Conservation (phyloP, 1,140 invertebrate species). For the Heliothis subflexa region DNA sequence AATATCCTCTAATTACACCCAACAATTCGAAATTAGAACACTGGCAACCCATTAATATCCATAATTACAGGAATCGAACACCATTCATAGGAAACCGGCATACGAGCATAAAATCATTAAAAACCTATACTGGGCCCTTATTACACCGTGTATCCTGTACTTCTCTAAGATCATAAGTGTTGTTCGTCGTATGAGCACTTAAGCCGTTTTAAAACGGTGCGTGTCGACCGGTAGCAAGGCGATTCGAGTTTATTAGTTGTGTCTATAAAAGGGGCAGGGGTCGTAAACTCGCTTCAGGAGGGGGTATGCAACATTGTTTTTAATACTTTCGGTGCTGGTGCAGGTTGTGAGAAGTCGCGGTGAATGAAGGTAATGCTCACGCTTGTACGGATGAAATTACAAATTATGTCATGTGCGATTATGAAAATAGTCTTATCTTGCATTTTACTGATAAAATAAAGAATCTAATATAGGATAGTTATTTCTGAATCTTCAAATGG, state of each 20-base stretch:
- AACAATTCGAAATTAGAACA: constrained; percentile 10
- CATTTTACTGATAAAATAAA: too few relatives aligned
- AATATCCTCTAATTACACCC: background rate
- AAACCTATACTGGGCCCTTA: constrained; percentile 26
- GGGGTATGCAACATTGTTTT: constrained; percentile 69
- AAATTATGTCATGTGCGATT: background rate
- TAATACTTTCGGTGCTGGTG: constrained; percentile 49
- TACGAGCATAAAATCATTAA: constrained; percentile 41
- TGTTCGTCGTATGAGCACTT: background rate
- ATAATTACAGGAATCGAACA: constrained; percentile 23
- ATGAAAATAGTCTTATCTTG: too few relatives aligned
- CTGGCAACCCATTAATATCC: constrained; percentile 5
- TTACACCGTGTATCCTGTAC: background rate
- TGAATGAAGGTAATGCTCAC: background rate
- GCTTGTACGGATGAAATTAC: background rate
- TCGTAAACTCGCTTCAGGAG: constrained; percentile 66
- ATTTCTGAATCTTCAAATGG: too few relatives aligned
- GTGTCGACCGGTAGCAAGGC: constrained; percentile 44
- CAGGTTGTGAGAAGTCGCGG: constrained; percentile 49
- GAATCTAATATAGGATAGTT: too few relatives aligned
- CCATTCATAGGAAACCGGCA: constrained; percentile 30
- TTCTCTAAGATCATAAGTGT: constrained; percentile 4
- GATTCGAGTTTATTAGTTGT: constrained; percentile 77
- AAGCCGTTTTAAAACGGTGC: constrained; percentile 11
- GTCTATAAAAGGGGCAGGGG: constrained; percentile 72